phyloP scores from a whole-genome alignment of 2,888 invertebrate species.

The Drosophila paramelanica region DNA sequence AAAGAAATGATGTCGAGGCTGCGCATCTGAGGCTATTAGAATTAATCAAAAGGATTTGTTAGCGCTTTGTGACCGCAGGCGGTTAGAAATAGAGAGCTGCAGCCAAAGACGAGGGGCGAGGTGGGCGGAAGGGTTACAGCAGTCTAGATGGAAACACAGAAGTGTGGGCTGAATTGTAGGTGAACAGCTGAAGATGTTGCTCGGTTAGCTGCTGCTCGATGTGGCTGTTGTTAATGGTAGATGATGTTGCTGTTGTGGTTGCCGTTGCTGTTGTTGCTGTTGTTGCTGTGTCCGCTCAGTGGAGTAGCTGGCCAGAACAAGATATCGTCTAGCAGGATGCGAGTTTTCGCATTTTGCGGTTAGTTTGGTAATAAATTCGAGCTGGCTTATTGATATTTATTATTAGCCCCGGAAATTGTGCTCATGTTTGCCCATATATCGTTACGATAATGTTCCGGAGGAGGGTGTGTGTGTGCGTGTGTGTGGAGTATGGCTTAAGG shows the following conservation, averaged over 20 bases:
- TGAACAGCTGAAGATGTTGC: slow-evolving; percentile 16
- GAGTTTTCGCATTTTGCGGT: slow-evolving; percentile 62
- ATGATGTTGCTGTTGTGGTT: not conserved
- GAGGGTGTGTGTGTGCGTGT: not conserved
- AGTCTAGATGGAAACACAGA: not conserved
- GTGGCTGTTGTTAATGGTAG: slow-evolving; percentile 2
- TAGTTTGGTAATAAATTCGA: slow-evolving; percentile 71
- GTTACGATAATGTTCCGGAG: slow-evolving; percentile 53
- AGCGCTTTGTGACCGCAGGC: slow-evolving; percentile 62
- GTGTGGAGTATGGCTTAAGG: slow-evolving; percentile 32
- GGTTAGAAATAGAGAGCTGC: slow-evolving; percentile 12
- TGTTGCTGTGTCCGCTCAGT: slow-evolving; percentile 9
- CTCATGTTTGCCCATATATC: slow-evolving; percentile 60
- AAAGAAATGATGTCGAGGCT: slow-evolving; percentile 75
- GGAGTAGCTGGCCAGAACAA: slow-evolving; percentile 27
- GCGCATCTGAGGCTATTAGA: slow-evolving; percentile 79
- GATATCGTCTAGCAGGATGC: slow-evolving; percentile 36
- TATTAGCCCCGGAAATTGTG: slow-evolving; percentile 72
- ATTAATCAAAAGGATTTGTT: slow-evolving; percentile 80
- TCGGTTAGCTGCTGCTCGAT: slow-evolving; percentile 1
- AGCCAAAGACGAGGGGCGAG: not conserved
- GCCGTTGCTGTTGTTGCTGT: not conserved
- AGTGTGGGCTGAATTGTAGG: slow-evolving; percentile 29
- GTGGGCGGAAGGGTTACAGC: not conserved
- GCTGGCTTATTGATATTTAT: slow-evolving; percentile 78